Evolutionary conservation across 2,113 vertebrate genomes (phyloP).

Genomic region (Chitala chitala): DNA sequence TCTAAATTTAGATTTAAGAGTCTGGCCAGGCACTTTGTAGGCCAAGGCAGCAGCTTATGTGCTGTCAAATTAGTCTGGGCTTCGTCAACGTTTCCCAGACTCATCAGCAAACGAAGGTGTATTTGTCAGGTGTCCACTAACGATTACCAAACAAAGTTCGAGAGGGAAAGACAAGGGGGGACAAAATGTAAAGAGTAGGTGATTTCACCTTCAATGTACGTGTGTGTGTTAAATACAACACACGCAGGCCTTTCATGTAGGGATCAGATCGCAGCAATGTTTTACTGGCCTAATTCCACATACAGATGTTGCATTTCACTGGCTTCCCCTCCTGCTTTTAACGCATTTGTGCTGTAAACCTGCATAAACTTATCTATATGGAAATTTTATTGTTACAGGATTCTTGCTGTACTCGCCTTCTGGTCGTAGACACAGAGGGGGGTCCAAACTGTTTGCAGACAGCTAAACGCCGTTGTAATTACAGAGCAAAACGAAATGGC

Average conservation of each 20-base stretch:
- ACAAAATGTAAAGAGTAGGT: neutral
- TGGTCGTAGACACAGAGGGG: neutral
- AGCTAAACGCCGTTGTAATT: neutral
- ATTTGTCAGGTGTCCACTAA: neutral
- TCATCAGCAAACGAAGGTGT: neutral
- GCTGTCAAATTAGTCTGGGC: neutral
- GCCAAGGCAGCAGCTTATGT: neutral
- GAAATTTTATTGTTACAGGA: neutral
- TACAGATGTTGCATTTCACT: neutral
- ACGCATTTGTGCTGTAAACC: neutral
- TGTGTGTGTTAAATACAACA: too few relatives aligned
- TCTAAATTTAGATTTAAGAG: slow-evolving; percentile 9
- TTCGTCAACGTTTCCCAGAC: neutral
- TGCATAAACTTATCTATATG: neutral
- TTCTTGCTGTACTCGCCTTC: neutral
- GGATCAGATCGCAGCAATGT: neutral
- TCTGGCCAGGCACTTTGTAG: neutral
- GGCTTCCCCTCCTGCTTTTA: neutral
- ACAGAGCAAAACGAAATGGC: neutral
- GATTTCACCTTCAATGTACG: neutral
- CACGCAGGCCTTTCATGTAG: neutral
- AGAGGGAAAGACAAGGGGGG: neutral
- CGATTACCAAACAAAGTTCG: neutral
- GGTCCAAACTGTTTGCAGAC: neutral
- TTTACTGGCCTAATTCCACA: neutral